Evolutionary conservation across 2,888 invertebrate genomes (phyloP), one percentile per base, ranked within the genome.

Genomic region (Drosophila nr. perissopoda): DNA sequence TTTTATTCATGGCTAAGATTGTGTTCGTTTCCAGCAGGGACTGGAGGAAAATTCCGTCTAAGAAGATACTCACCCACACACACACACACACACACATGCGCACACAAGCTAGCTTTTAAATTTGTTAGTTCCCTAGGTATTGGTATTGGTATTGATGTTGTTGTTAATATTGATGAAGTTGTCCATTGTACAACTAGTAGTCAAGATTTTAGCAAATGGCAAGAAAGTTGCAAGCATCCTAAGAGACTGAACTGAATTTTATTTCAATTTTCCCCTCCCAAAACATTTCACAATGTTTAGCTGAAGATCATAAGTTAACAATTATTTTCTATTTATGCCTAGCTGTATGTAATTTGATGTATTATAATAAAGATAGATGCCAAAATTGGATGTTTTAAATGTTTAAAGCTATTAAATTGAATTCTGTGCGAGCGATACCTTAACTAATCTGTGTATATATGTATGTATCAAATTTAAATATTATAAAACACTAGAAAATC

Each of bases 31-130:
- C 61, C 85, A 91, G 91, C 92, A 92, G 82, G 93, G 92, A 82
- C 88, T 93, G 48, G 93, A 92, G 56, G 93, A 93, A 80, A 93
- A 93, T 70, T 93, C 92, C 54, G 93, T 93, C 58, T 93, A 91
- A 70, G 51, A 10, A 29, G 69, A 53, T 29, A 51, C 16, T 36
- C 16, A 21, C 6, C 0, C 40, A 13, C 40, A 18, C 33, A n/a
- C 25, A 40, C 33, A 31, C 33, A 49, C 25, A 36, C 21, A 25
- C 31, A 67, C 38, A 29, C 36, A 40, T 27, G 31, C 31, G 13
- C 25, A 57, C 18, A 27, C 25, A 40, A 2, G 27, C 54, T 71
- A 60, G 60, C 46, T 79, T 42, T 29, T 64, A 60, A 46, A 60
- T 69, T 54, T 59, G 65, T 51, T 56, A 74, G 79, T 76, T 59